phyloP scores from a whole-genome alignment of 1,140 invertebrate species.

The Temnothorax longispinosus region DNA sequence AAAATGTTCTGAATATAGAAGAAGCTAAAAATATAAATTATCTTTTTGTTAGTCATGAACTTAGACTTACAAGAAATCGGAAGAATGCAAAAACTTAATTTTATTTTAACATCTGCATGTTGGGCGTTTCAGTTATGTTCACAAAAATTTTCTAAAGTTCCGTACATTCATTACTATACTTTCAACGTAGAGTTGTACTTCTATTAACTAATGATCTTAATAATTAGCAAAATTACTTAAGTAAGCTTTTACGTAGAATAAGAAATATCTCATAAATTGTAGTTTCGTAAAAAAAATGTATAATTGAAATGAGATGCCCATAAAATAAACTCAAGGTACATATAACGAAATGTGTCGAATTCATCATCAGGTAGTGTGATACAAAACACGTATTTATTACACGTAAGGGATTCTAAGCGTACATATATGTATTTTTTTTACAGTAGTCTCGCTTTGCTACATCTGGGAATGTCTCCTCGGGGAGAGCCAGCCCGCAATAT shows the following conservation, averaged over 20 bases:
- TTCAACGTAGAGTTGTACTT: not conserved
- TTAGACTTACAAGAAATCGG: not conserved
- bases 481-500: conserved; percentile 25
- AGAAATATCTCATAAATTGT: not conserved
- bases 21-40: not conserved
- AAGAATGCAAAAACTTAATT: not conserved
- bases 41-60: not conserved
- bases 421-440: not conserved
- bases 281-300: not conserved
- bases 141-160: not conserved
- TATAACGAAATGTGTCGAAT: not conserved
- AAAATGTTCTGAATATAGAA: not conserved
- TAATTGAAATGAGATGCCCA: not conserved
- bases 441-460: not conserved
- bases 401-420: conserved; percentile 2
- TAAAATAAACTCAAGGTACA: not conserved
- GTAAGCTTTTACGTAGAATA: not conserved
- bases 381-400: conserved; percentile 1
- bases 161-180: not conserved
- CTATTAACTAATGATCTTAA: not conserved
- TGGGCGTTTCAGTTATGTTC: not conserved
- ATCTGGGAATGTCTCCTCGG: conserved; percentile 42
- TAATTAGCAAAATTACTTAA: not conserved
- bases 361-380: not conserved
- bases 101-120: not conserved